Base-by-base conservation (phyloP, 2,113 vertebrate genomes). In the Mus spicilegus region DNA sequence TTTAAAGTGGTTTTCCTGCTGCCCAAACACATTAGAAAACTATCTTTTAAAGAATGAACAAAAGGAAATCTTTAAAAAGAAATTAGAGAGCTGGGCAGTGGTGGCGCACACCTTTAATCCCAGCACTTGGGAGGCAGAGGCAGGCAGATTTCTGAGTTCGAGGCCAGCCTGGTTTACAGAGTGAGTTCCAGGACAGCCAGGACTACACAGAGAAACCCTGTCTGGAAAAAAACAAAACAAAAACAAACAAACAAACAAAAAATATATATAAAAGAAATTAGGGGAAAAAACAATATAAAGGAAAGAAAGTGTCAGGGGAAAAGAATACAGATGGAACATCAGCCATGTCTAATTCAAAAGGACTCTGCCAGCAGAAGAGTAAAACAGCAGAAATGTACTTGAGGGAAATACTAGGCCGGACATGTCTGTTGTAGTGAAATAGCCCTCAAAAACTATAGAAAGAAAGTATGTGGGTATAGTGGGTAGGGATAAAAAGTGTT, bases 21-120 rank as follows among this genome's bases (percentile, higher is more conserved):
- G 9, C 16, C 63, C 4, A n/a, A 72, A 36, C 8, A 78, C 61
- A 82, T 76, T 90, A 46, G 26, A 69, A 82, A 78, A 54, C 30
- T 80, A 20, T 36, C 77, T 54, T 80, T 33, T 86, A 80, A 54
- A 80, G 20, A 80, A 76, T 87, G 67, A 94, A 89, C n/a, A 89
- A 89, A 85, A 87, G 87, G 61, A 69, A 93, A 89, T 89, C 33
- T 89, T 42, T 51, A 12, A 67, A n/a, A 26, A 91, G 42, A 95
- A 81, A 85, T 85, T 51, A 91, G 33, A 42, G 42, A 42, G 42
- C 42, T 42, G 42, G 42, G 42, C 42, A 42, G 42, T 42, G 42
- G 42, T 42, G 42, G 42, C 42, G 42, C 42, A 42, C 42, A 3
- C 42, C 42, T 42, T 42, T 42, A 42, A 42, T 42, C 42, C 42